Evolutionary conservation across 2,113 vertebrate genomes (phyloP).

Genomic region (Percina caprodes): DNA sequence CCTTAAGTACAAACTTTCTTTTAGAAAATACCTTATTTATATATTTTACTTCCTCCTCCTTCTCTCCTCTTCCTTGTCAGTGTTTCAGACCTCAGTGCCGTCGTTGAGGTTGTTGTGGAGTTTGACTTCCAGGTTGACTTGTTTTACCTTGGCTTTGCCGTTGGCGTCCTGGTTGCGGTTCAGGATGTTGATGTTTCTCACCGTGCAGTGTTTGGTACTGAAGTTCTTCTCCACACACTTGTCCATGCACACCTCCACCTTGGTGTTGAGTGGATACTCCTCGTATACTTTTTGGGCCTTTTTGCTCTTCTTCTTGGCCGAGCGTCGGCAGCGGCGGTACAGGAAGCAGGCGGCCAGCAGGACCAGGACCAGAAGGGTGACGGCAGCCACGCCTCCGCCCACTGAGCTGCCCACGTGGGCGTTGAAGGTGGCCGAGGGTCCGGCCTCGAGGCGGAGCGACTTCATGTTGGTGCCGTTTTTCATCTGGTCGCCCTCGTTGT

Average conservation of each 20-base stretch:
- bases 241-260: constrained; percentile 88
- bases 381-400: constrained; percentile 87
- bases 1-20: constrained; percentile 80
- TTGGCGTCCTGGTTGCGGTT: constrained; percentile 76
- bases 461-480: constrained; percentile 99
- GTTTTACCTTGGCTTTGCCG: constrained; percentile 85
- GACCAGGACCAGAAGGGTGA: constrained; percentile 87
- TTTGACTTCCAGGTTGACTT: constrained; percentile 93
- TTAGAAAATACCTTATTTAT: constrained; percentile 80
- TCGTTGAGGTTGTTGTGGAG: constrained; percentile 94
- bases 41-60: background rate
- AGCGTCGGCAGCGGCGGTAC: constrained; percentile 82
- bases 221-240: constrained; percentile 84
- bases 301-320: constrained; percentile 75
- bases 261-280: constrained; percentile 93
- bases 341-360: constrained; percentile 87
- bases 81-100: constrained; percentile 92
- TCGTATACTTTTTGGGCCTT: constrained; percentile 60
- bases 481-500: constrained; percentile 94
- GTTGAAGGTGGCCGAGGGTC: constrained; percentile 80
- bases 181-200: constrained; percentile 88
- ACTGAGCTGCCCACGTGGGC: constrained; percentile 88
- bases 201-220: constrained; percentile 87
- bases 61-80: background rate
- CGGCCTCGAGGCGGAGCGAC: constrained; percentile 87